Base-by-base conservation (phyloP, 2,888 invertebrate species). In the Orthonevra nobilis region DNA sequence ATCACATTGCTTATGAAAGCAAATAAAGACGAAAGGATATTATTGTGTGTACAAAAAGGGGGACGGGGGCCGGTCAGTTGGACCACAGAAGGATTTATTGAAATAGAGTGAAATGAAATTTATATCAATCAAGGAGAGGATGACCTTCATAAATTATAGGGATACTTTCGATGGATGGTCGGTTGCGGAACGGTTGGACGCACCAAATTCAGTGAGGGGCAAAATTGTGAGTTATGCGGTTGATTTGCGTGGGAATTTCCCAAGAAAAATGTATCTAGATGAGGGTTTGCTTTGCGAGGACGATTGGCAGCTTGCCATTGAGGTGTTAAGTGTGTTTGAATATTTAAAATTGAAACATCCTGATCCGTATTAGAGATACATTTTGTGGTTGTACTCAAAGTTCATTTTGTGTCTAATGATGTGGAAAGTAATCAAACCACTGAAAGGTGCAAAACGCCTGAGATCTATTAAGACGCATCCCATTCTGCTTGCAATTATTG, bases 21-120 rank as follows among this genome's bases (percentile, higher is more conserved):
- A 61, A 79, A 79, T 79, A 79, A 79, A 79, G 73, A 79, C 73
- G 66, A 73, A 73, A 79, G 66, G 73, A 73, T 79, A 73, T 79
- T 73, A 73, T 73, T 68, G 54, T 26, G 20, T 9, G 50, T 34
- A 50, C 28, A 40, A 36, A n/a, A 30, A 12, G 19, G 36, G 12
- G 46, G 32, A 14, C 28, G 12, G 6, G n/a, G n/a, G 2, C 42
- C 1, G 23, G 44, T 34, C 46, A 56, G 19, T 7, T 7, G 12
- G 20, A 40, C 38, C 7, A 7, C 20, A 17, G n/a, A 23, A 26
- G 15, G 26, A 17, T 34, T 40, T 58, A 66, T 66, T 72, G 77
- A 66, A 72, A 72, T 72, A 52, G 66, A 75, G 70, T 75, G 77
- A 66, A 77, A 72, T 60, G 63, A 66, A 73, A 73, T 73, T 50